phyloP scores from a whole-genome alignment of 2,113 vertebrate species.

The Halcyon malimbica region DNA sequence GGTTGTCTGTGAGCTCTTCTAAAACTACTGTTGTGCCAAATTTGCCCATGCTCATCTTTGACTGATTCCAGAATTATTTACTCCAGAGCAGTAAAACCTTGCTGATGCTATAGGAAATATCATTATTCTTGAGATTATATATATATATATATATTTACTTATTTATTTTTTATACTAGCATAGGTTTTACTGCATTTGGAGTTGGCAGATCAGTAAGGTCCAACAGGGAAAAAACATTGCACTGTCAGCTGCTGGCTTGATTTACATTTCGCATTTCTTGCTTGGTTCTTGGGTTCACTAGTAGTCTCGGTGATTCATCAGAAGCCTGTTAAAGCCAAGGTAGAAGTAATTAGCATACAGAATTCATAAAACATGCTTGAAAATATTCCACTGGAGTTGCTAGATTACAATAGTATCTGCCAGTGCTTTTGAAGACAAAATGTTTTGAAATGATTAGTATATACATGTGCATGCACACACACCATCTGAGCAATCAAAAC shows the following conservation, averaged over 20 bases:
- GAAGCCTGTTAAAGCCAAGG: neutral
- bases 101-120: neutral
- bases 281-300: neutral
- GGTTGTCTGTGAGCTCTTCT: neutral
- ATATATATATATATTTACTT: neutral
- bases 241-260: neutral
- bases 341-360: neutral
- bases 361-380: neutral
- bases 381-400: neutral
- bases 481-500: neutral
- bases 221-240: neutral
- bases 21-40: slow-evolving; percentile 3
- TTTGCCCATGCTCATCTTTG: neutral
- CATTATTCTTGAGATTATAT: neutral
- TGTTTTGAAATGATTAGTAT: neutral
- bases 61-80: slow-evolving; percentile 3
- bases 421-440: neutral
- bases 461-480: rapidly evolving
- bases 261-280: neutral
- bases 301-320: neutral
- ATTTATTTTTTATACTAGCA: neutral
- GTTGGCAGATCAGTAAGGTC: neutral
- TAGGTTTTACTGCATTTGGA: neutral
- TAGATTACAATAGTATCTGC: neutral
- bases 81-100: slow-evolving; percentile 13